A percentile compares a stretch with the other conserved stretches of the same genome.
Evolutionary conservation across 2,888 invertebrate genomes (phyloP).

Genomic region (Anoplius nigerrimus): DNA sequence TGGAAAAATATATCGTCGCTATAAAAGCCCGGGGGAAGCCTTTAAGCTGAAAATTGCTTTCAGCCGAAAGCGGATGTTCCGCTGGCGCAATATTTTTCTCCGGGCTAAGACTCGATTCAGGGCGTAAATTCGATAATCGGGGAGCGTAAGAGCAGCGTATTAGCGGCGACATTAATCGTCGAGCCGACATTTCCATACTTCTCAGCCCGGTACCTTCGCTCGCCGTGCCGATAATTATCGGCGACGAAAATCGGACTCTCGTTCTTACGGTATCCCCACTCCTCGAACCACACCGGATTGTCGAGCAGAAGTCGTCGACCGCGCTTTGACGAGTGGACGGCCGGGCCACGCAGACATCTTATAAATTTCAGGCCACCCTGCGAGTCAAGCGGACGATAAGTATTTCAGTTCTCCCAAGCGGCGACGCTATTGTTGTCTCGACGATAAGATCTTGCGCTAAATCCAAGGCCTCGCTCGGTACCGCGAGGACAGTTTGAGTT

Average conservation of each 20-base stretch:
- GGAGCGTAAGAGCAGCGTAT: constrained; percentile 33
- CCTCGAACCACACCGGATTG: too few relatives aligned
- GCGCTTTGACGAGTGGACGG: constrained; percentile 3
- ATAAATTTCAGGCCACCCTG: constrained; percentile 52
- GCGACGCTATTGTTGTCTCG: constrained; percentile 64
- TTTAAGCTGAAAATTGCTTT: constrained; percentile 56
- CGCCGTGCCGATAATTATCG: neutral
- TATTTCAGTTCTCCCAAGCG: constrained; percentile 56
- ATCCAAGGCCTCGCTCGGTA: constrained; percentile 58
- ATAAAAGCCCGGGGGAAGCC: constrained; percentile 48
- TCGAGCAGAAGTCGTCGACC: too few relatives aligned
- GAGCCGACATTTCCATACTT: constrained; percentile 26
- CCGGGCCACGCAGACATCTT: constrained; percentile 45
- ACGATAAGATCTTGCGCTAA: constrained; percentile 67
- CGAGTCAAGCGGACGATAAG: constrained; percentile 55
- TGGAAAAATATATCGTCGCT: constrained; percentile 55
- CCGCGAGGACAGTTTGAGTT: constrained; percentile 66
- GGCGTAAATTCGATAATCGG: constrained; percentile 50
- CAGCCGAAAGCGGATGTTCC: constrained; percentile 40
- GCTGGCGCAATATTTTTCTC: constrained; percentile 43
- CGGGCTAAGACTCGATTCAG: constrained; percentile 39
- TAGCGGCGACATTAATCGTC: constrained; percentile 37
- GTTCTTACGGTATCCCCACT: too few relatives aligned
- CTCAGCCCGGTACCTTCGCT: constrained; percentile 2
- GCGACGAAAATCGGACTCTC: neutral